These are phyloP conservation scores for Oceanodroma leucorhoa DNA, from an alignment of 2,797 vertebrate genomes.

Conservation along the genomic window DNA sequence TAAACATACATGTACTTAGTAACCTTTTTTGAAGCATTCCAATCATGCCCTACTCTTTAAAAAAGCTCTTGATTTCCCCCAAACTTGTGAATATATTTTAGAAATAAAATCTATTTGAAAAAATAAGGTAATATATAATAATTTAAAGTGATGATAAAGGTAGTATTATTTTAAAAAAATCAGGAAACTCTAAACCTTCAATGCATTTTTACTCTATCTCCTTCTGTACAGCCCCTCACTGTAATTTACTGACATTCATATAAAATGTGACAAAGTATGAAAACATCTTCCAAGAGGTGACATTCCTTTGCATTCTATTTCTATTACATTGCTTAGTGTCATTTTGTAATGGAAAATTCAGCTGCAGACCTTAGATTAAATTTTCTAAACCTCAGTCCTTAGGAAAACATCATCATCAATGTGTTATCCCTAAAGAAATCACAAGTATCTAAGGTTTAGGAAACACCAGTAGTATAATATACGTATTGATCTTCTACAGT, in stretches of 20 bases:
- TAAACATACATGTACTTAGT: background rate
- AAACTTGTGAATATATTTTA: background rate
- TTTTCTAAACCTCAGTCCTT: background rate
- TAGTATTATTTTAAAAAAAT: background rate
- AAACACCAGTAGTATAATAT: background rate
- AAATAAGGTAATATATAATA: background rate
- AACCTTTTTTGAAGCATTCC: background rate
- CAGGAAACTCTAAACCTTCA: background rate
- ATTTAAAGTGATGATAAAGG: background rate
- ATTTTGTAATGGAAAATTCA: background rate
- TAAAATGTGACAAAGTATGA: slow-evolving; percentile 10
- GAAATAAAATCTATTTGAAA: background rate
- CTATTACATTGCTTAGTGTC: background rate
- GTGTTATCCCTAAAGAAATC: background rate
- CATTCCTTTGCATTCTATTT: slow-evolving; percentile 15
- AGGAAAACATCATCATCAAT: background rate
- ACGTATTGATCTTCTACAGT: background rate
- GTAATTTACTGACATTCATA: slow-evolving; percentile 15
- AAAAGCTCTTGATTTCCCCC: background rate
- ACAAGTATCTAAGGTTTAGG: background rate
- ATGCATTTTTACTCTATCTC: background rate
- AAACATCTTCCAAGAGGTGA: slow-evolving; percentile 10
- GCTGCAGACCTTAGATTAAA: background rate
- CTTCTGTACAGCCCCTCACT: background rate
- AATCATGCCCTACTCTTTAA: background rate